These are phyloP conservation scores for Hanleya hanleyi DNA, from an alignment of 2,888 invertebrate genomes.

Conservation along the genomic window DNA sequence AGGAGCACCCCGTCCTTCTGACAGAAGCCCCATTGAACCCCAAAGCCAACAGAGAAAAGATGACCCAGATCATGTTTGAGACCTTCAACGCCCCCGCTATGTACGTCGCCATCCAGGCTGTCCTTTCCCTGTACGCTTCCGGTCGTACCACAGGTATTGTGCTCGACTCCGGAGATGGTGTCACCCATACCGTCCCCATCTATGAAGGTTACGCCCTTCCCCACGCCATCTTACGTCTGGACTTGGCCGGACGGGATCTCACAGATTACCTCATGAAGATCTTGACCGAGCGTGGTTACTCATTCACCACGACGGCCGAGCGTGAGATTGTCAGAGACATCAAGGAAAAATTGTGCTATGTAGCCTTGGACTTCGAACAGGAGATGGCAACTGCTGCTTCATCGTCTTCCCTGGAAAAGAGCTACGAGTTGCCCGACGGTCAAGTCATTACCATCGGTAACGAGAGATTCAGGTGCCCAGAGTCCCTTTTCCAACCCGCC, in stretches of 20 bases:
- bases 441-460: slow-evolving; percentile 70
- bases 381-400: slow-evolving; percentile 61
- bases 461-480: slow-evolving; percentile 69
- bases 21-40: slow-evolving; percentile 92
- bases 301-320: slow-evolving; percentile 73
- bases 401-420: slow-evolving; percentile 62
- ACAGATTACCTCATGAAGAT: slow-evolving; percentile 98
- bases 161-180: slow-evolving; percentile 94
- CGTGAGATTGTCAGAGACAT: slow-evolving; percentile 65
- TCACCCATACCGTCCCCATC: slow-evolving; percentile 95
- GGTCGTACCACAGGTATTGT: slow-evolving; percentile 98
- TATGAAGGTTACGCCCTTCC: slow-evolving; percentile 94
- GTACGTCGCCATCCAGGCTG: slow-evolving; percentile 96
- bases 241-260: slow-evolving; percentile 94
- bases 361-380: slow-evolving; percentile 64
- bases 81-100: slow-evolving; percentile 94
- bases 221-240: slow-evolving; percentile 94
- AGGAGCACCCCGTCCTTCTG: slow-evolving; percentile 90
- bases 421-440: slow-evolving; percentile 70
- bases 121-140: slow-evolving; percentile 92
- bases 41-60: slow-evolving; percentile 91
- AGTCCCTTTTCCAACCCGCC: slow-evolving; percentile 70
- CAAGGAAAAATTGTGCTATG: slow-evolving; percentile 72
- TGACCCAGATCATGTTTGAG: slow-evolving; percentile 78
- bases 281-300: slow-evolving; percentile 76